Conservation (phyloP, 2,797 vertebrate genomes). For the Hyperoplus immaculatus region DNA sequence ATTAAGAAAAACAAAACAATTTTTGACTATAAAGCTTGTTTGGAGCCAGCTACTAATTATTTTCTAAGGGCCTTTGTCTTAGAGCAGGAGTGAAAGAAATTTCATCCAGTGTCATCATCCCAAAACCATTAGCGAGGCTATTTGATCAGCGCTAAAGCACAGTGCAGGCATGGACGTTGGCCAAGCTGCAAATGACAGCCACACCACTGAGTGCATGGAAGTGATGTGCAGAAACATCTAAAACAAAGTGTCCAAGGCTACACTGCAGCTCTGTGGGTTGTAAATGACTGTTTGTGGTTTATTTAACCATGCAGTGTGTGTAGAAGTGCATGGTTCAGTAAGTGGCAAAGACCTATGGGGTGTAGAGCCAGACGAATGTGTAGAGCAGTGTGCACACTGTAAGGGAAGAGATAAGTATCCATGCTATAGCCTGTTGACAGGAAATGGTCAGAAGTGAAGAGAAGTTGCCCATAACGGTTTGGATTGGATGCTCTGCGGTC, state of each 20-base stretch:
- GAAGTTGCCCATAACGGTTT: constrained; percentile 25
- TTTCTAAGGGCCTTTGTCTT: constrained; percentile 31
- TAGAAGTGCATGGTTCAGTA: constrained; percentile 64
- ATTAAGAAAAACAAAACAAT: constrained; percentile 1
- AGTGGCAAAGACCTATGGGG: constrained; percentile 53
- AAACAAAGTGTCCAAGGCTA: constrained; percentile 50
- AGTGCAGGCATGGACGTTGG: constrained; percentile 47
- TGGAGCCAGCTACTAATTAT: constrained; percentile 20
- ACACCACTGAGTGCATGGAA: constrained; percentile 43
- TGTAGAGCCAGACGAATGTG: constrained; percentile 52
- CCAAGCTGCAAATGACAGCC: constrained; percentile 66
- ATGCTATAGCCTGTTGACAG: constrained; percentile 21
- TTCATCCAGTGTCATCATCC: constrained; percentile 72
- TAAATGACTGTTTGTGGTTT: constrained; percentile 49
- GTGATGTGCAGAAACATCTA: constrained; percentile 59
- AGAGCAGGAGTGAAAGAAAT: constrained; percentile 44
- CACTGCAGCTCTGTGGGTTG: constrained; percentile 24
- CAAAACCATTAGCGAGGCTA: constrained; percentile 67
- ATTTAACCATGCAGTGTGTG: constrained; percentile 57
- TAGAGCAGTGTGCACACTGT: constrained; percentile 59
- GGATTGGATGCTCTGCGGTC: constrained; percentile 32
- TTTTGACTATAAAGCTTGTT: constrained; percentile 21
- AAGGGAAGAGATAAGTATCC: constrained; percentile 71
- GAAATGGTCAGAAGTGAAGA: constrained; percentile 32
- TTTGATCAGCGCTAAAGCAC: constrained; percentile 67